Evolutionary conservation across 1,140 invertebrate genomes (phyloP).

Genomic region (Telenomus remus): DNA sequence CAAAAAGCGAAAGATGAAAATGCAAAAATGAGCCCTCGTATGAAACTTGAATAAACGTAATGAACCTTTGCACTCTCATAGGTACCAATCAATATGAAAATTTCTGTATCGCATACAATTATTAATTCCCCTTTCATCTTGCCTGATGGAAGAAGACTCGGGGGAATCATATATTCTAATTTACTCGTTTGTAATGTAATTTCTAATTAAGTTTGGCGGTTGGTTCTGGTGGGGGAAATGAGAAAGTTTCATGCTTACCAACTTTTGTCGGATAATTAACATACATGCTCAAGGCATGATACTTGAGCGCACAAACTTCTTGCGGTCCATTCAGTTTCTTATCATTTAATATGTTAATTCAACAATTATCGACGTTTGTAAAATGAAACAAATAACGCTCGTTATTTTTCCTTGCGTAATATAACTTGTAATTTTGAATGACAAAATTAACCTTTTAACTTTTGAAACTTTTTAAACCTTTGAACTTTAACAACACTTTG

Average conservation of each 20-base stretch:
- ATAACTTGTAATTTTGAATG: no score
- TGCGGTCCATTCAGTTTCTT: neutral
- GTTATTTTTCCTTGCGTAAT: no score
- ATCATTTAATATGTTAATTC: neutral
- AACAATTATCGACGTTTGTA: no score
- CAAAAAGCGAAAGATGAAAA: neutral
- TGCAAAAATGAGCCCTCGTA: neutral
- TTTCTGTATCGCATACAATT: conserved; percentile 35
- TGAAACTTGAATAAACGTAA: neutral
- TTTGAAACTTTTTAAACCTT: no score
- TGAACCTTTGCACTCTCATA: neutral
- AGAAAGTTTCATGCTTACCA: conserved; percentile 53
- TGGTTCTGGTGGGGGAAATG: conserved; percentile 30
- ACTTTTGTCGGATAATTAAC: conserved; percentile 57
- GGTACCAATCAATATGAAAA: conserved; percentile 44
- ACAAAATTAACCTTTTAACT: no score
- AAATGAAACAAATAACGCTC: no score
- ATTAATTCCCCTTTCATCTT: conserved; percentile 48
- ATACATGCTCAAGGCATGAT: conserved; percentile 52
- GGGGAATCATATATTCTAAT: conserved; percentile 57
- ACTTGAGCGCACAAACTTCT: conserved; percentile 22
- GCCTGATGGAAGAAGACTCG: conserved; percentile 31
- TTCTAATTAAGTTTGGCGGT: conserved; percentile 60
- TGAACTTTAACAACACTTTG: no score
- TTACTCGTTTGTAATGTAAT: conserved; percentile 59